phyloP scores from a whole-genome alignment of 2,113 vertebrate species.

The Colossoma macropomum region DNA sequence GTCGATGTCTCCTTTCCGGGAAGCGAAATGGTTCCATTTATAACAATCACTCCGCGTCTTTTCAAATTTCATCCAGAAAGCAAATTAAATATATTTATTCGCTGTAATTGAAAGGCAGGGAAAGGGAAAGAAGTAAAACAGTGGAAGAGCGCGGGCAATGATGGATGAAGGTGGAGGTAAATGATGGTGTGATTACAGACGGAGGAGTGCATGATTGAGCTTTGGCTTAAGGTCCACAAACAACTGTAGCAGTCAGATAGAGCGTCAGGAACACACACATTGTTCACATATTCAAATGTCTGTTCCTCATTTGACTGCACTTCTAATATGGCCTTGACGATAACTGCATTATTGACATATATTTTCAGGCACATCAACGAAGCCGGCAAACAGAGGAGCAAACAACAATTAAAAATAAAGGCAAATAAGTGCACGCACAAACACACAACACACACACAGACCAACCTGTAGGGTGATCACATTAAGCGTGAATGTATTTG shows the following conservation, averaged over 20 bases:
- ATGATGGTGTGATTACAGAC: conserved; percentile 50
- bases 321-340: conserved; percentile 32
- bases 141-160: conserved; percentile 1
- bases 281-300: conserved; percentile 8
- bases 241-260: conserved; percentile 31
- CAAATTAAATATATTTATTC: conserved; percentile 52
- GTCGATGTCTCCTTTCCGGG: conserved; percentile 28
- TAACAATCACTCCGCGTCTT: conserved; percentile 30
- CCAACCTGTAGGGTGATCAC: conserved; percentile 68
- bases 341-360: conserved; percentile 62
- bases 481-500: conserved; percentile 75
- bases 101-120: conserved; percentile 47
- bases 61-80: conserved; percentile 45
- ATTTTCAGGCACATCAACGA: conserved; percentile 66
- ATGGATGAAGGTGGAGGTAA: conserved; percentile 27
- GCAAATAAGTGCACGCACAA: conserved; percentile 42
- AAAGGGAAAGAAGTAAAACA: conserved; percentile 36
- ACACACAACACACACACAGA: conserved; percentile 33
- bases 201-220: conserved; percentile 34
- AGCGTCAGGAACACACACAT: conserved; percentile 16
- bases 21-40: conserved; percentile 54
- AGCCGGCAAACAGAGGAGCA: conserved; percentile 55
- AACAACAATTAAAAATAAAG: conserved; percentile 59
- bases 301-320: conserved; percentile 37
- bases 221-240: conserved; percentile 36